Evolutionary conservation across 2,888 invertebrate species (phyloP).

Genomic region (Morinoia aosen): DNA sequence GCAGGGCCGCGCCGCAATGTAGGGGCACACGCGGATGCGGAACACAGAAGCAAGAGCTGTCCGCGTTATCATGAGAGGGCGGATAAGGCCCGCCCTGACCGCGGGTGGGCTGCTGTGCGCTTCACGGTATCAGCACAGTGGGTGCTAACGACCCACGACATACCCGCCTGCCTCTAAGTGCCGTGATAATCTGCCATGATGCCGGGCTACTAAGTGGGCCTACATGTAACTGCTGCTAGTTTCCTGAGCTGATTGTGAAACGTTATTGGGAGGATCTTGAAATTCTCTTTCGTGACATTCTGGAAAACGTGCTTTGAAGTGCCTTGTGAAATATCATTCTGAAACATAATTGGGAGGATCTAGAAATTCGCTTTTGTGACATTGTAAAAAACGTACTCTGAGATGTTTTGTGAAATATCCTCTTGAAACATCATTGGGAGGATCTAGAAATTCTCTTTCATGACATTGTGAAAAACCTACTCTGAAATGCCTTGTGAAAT

Average conservation of each 20-base stretch:
- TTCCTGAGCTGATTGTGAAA: not conserved
- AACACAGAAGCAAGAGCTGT: not conserved
- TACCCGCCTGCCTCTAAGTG: not conserved
- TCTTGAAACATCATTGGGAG: not conserved
- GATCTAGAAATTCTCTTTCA: no score
- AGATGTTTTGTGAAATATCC: no score
- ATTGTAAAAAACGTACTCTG: no score
- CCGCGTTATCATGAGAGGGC: not conserved
- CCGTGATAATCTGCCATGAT: not conserved
- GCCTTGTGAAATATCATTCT: no score
- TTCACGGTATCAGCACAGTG: not conserved
- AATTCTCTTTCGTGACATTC: no score
- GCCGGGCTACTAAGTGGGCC: not conserved
- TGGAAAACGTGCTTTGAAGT: no score
- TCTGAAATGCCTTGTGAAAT: no score
- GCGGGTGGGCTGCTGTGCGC: not conserved
- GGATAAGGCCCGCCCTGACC: not conserved
- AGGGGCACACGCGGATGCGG: not conserved
- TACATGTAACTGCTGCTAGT: not conserved
- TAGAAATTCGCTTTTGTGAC: no score
- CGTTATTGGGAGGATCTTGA: not conserved
- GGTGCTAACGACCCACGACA: not conserved
- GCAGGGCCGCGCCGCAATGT: not conserved
- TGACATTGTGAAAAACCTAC: no score
- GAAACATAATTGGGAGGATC: not conserved